Base-by-base conservation (phyloP, 2,888 invertebrate genomes). In the Anthoptus insignis region DNA sequence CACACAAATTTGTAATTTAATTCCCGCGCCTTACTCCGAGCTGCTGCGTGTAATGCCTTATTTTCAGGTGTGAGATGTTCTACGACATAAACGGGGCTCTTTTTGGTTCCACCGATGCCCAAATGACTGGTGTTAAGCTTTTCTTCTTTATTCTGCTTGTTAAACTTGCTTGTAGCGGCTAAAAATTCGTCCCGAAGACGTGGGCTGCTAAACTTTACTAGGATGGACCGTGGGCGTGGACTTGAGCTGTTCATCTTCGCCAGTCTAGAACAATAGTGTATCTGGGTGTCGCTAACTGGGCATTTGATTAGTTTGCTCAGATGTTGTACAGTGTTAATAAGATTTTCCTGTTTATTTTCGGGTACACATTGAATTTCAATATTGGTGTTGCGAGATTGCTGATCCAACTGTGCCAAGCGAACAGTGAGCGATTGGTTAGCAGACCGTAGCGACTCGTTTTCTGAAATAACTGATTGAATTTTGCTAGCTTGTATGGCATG, bases 181-280 rank as follows among this genome's bases (percentile, higher is more conserved):
- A 63, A n/a, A 16, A 54, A 54, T 3, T 29, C 29, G 45, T 63
- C 54, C 8, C 61, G 52, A 7, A 21, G 29, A 2, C 54, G 47
- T 47, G 47, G 54, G 11, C 37, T 45, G 6, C 27, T 32, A n/a
- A 63, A 63, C n/a, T 63, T 47, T 21, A 54, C 54, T 8, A 63
- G 4, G 5, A 61, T 37, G 16, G 61, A 61, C 1, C 61, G 53
- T 3, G 61, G 61, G 4, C 61, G 61, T 5, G 27, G 1, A 9
- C 7, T 63, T 0, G 21, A 4, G 1, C 22, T 34, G 29, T 56
- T 63, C 13, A 56, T 24, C 16, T 63, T 63, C 0, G 63, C 63
- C 13, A 49, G 32, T 9, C 63, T 42, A 6, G 63, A 32, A 19
- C 59, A 59, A 14, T 50, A 34, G 37, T 49, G 50, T 45, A 39